Evolutionary conservation across 2,113 vertebrate species (phyloP), one percentile per base, ranked within the genome.

Genomic region (Ariopsis seemanni): DNA sequence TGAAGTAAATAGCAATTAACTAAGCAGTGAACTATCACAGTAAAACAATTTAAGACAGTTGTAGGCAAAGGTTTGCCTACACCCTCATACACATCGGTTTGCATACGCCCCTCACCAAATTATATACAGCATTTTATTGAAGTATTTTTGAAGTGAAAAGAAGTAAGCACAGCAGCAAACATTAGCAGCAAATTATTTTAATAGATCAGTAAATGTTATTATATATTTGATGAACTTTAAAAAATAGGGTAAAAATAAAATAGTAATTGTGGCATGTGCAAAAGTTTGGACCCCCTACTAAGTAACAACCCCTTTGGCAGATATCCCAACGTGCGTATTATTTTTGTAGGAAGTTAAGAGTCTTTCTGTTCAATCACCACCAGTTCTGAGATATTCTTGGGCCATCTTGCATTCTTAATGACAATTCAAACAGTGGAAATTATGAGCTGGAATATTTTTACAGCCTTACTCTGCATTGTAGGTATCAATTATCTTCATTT

Each of bases 401-500:
- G 6, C 25, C 2, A 78, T 78, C 50, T 12, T 53, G 74, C 25
- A n/a, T 78, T 53, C 11, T 53, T 53, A 78, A 53, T 78, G 74
- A 27, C 74, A 77, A 52, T 77, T 77, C 5, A 7, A 48, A 52
- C 42, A 77, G 72, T 77, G 72, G 72, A 77, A 77, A 78, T 53
- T 53, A 50, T 17, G 20, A 78, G 25, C 22, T 78, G 50, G 22
- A n/a, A 15, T 25, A 77, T 78, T 52, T 74, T 78, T n/a, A 53
- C 50, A n/a, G 74, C 10, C 25, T 78, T n/a, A 1, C 22, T 5
- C 11, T 78, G 74, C 74, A n/a, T n/a, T 48, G 71, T 50, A 53
- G 50, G 22, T 50, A 78, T n/a, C 74, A 78, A 78, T 78, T 78
- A 78, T 11, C 7, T 53, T 78, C 5, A 78, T 55, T 78, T 78